A percentile compares a stretch with the other conserved stretches of the same genome.
Conservation (phyloP, 1,140 invertebrate genomes). For the Drosophila nikananu region DNA sequence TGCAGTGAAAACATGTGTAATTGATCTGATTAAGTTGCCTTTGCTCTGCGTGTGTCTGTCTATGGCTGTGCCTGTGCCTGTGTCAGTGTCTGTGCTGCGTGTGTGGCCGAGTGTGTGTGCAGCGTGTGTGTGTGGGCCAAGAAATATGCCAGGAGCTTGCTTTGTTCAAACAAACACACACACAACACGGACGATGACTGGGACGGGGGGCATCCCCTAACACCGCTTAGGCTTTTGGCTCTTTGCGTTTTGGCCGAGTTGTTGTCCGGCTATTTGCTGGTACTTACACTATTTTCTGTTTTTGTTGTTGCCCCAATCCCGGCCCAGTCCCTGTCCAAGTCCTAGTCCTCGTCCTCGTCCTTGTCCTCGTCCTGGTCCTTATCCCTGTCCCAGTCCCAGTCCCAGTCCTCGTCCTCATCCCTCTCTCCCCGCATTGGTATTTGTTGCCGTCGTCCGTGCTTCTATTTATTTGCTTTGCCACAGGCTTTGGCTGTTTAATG, state of each 20-base stretch:
- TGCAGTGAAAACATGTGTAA: conserved; percentile 83
- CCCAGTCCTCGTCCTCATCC: not conserved
- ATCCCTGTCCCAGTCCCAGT: not conserved
- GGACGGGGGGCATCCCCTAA: not conserved
- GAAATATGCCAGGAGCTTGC: conserved; percentile 61
- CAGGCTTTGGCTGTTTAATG: conserved; percentile 76
- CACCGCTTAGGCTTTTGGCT: conserved; percentile 39
- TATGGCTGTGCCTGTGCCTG: not conserved
- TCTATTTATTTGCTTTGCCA: conserved; percentile 63
- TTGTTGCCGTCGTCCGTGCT: conserved; percentile 18
- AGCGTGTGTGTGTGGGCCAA: conserved; percentile 33
- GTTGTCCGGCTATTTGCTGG: conserved; percentile 68
- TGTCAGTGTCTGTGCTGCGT: conserved; percentile 17
- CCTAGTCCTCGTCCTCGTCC: not conserved
- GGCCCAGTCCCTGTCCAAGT: not conserved
- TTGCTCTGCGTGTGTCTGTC: conserved; percentile 54
- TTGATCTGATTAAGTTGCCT: conserved; percentile 83
- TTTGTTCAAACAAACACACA: conserved; percentile 59
- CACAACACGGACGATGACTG: not conserved
- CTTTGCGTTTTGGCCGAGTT: conserved; percentile 26
- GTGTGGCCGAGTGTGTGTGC: conserved; percentile 6
- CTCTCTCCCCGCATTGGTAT: not conserved
- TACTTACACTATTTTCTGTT: conserved; percentile 49
- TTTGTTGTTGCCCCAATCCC: conserved; percentile 24
- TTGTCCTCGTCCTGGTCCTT: not conserved